Evolutionary conservation across 2,797 vertebrate species (phyloP).

Genomic region (Micropoecilia bifurca): DNA sequence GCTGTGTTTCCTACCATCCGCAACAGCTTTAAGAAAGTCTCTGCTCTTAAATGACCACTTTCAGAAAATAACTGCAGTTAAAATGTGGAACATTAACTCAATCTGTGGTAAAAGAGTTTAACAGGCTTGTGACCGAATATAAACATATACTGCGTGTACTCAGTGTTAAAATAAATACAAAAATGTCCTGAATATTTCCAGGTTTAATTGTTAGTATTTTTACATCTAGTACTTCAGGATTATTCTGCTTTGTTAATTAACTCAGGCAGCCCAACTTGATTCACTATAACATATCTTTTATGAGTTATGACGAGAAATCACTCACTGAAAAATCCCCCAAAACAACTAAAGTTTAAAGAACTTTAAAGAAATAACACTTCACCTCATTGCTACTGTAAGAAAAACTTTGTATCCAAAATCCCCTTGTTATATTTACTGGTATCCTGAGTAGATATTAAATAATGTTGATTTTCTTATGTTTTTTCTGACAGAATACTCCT

Average conservation of each 20-base stretch:
- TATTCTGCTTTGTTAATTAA: background rate
- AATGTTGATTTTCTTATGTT: background rate
- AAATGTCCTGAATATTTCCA: background rate
- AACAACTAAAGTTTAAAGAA: background rate
- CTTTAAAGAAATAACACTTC: background rate
- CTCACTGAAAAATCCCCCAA: background rate
- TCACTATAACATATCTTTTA: background rate
- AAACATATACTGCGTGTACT: background rate
- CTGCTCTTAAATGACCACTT: background rate
- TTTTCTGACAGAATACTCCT: slow-evolving; percentile 84
- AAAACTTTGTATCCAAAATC: background rate
- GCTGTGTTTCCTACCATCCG: background rate
- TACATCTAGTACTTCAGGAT: background rate
- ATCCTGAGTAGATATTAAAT: background rate
- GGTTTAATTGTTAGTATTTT: background rate
- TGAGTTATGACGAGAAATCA: background rate
- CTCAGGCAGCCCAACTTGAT: background rate
- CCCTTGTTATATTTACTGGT: background rate
- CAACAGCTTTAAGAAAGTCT: background rate
- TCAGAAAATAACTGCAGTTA: background rate
- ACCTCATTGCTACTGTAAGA: background rate
- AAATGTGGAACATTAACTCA: background rate
- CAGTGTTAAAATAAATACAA: background rate
- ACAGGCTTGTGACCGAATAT: background rate
- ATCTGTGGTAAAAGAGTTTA: background rate